These are phyloP conservation scores for Chloroceryle amazona DNA, from an alignment of 2,797 vertebrate genomes.

Conservation along the genomic window DNA sequence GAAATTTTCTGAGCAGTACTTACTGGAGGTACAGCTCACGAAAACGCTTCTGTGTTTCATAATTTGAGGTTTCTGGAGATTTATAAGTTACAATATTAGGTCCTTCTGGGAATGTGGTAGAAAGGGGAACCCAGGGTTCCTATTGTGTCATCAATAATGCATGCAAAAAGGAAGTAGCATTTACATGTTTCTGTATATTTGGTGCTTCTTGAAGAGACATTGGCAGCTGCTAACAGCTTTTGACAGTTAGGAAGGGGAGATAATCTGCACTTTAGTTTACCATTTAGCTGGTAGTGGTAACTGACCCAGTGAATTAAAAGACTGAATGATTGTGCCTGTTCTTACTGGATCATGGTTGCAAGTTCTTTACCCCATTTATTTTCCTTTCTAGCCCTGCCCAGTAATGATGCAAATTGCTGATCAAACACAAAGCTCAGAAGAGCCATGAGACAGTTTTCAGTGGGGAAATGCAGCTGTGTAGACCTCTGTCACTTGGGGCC, in stretches of 20 bases:
- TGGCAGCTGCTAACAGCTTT: not conserved
- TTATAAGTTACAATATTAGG: rapidly evolving
- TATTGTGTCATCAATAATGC: not conserved
- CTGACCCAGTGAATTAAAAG: not conserved
- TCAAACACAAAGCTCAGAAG: not conserved
- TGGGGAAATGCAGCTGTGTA: not conserved
- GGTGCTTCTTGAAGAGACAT: not conserved
- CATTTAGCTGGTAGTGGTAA: not conserved
- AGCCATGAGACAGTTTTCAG: not conserved
- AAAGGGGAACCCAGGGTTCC: not conserved
- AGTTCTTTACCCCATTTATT: not conserved
- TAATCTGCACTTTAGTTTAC: not conserved
- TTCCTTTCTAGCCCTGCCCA: not conserved
- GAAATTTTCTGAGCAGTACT: not conserved
- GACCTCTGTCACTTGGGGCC: not conserved
- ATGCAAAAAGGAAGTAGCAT: too few relatives aligned
- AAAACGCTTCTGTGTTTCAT: not conserved
- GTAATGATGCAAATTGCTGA: not conserved
- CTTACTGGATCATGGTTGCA: not conserved
- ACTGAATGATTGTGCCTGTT: not conserved
- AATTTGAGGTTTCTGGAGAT: not conserved
- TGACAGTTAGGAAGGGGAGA: not conserved
- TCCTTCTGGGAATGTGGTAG: not conserved
- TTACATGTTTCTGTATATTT: not conserved
- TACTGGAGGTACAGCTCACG: not conserved